phyloP scores from a whole-genome alignment of 2,113 vertebrate species.

The Psophia crepitans region DNA sequence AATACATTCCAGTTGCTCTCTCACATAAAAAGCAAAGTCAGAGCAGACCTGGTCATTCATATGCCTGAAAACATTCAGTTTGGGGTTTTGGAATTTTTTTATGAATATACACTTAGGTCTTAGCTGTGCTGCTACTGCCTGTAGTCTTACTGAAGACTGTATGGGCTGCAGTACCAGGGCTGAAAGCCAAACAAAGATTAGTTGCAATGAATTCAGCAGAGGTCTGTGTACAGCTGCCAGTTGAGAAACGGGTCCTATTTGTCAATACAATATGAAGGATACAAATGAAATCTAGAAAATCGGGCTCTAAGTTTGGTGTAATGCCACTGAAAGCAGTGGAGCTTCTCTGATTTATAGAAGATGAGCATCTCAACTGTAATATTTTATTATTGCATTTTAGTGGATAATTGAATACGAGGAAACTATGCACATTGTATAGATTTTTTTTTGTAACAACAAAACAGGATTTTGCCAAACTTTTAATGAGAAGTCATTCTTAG shows the following conservation, averaged over 20 bases:
- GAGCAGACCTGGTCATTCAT: not conserved
- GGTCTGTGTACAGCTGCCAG: not conserved
- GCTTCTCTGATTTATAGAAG: slow-evolving; percentile 22
- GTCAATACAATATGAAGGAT: not conserved
- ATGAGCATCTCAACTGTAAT: not conserved
- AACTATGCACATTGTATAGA: not conserved
- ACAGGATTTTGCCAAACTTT: slow-evolving; percentile 1
- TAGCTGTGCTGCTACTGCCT: not conserved
- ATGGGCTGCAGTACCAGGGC: not conserved
- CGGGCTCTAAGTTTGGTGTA: not conserved
- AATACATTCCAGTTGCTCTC: too few species aligned
- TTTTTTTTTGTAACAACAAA: not conserved
- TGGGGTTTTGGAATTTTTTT: too few species aligned
- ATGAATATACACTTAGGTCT: not conserved
- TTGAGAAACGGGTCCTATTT: not conserved
- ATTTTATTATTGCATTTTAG: slow-evolving; percentile 14
- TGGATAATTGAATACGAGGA: not conserved
- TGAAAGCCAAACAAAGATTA: not conserved
- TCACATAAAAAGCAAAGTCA: not conserved
- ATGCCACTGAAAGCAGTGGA: not conserved
- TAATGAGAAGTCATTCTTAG: not conserved
- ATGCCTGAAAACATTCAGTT: not conserved
- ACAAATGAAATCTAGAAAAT: not conserved
- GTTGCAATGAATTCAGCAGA: not conserved
- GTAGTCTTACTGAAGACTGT: not conserved